These are phyloP conservation scores for Pterocles orientalis DNA, from an alignment of 2,113 vertebrate species.

Conservation along the genomic window DNA sequence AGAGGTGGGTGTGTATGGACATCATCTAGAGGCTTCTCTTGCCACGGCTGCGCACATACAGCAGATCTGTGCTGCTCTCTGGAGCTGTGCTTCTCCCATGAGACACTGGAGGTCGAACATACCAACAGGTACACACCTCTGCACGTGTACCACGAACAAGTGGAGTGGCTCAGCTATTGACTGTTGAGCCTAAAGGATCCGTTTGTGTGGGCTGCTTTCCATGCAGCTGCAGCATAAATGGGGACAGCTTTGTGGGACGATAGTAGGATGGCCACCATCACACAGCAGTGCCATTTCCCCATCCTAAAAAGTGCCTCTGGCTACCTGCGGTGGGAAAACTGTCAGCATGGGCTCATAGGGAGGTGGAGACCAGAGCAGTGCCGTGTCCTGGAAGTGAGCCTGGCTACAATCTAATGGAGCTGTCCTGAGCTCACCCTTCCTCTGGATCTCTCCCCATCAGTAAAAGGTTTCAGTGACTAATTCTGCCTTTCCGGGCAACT, in stretches of 20 bases:
- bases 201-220: background rate
- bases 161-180: background rate
- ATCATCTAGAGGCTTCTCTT: background rate
- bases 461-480: background rate
- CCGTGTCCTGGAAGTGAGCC: background rate
- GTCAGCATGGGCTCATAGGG: background rate
- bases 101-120: background rate
- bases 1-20: background rate
- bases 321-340: background rate
- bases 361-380: background rate
- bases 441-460: background rate
- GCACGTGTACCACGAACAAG: fast-evolving
- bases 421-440: background rate
- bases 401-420: background rate
- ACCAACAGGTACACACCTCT: background rate
- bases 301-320: background rate
- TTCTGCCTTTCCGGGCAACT: background rate
- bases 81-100: background rate
- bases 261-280: background rate
- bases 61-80: background rate
- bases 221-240: background rate
- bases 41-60: background rate
- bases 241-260: background rate
- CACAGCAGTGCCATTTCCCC: background rate
- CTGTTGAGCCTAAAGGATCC: background rate